Percentiles rank a stretch among this genome's conserved stretches.
phyloP scores from a whole-genome alignment of 2,113 vertebrate genomes.

The Arizona elegans region DNA sequence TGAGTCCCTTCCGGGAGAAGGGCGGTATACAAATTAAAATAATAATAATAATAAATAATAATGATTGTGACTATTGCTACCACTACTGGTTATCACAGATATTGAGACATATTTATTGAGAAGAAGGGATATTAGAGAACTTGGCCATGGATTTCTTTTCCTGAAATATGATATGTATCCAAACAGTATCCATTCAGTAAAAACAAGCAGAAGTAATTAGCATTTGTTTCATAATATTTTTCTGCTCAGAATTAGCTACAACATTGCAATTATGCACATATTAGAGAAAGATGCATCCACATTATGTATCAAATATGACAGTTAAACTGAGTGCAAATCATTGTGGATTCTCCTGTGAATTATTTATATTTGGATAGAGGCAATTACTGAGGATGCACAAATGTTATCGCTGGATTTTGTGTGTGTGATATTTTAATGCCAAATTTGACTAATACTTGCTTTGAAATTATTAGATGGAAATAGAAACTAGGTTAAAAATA shows the following conservation, averaged over 20 bases:
- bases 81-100: background rate
- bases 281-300: background rate
- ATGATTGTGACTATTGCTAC: background rate
- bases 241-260: background rate
- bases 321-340: background rate
- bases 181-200: background rate
- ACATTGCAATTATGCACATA: background rate
- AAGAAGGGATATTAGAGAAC: background rate
- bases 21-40: no score
- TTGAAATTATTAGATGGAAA: background rate
- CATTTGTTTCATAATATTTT: background rate
- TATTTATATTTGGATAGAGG: background rate
- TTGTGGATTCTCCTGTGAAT: background rate
- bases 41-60: no score
- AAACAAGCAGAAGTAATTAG: background rate
- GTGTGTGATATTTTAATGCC: background rate
- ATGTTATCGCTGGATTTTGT: background rate
- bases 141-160: background rate
- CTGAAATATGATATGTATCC: background rate
- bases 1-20: no score
- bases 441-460: background rate
- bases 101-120: background rate
- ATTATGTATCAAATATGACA: background rate
- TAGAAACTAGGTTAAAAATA: background rate
- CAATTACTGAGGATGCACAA: background rate